Evolutionary conservation across 1,140 invertebrate genomes (phyloP), one percentile per base, ranked within the genome.

Genomic region (Drosophila tsacasi): DNA sequence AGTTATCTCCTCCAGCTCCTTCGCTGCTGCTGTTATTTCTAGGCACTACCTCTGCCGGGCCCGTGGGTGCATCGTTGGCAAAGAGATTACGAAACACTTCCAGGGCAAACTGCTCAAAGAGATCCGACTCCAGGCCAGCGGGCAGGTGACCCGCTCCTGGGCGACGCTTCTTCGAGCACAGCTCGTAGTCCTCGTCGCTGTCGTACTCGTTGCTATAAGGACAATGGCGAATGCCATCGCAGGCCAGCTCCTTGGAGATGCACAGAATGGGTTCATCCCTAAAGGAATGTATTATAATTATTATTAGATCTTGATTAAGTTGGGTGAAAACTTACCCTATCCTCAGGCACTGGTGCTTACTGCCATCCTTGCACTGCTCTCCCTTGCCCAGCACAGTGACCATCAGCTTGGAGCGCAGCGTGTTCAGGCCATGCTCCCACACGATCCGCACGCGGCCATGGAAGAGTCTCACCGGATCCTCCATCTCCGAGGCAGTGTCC

Each of bases 191-290:
- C 91, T 95, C 94, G 64, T 95, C 94, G 72, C 93, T 93, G 59
- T 87, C 93, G 30, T 93, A 93, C 59, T 93, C 92, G 66, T 94
- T 95, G 42, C 94, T 94, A 1, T 94, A 94, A 0, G 95, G 95
- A 73, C 95, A 95, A 78, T 95, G 94, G 4, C 93, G 87, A 6
- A 95, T 93, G 17, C 95, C 95, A 71, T 95, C 95, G 76, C 95
- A 95, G 10, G 94, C 93, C 52, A 95, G 92, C 73, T 95, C 94
- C 55, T 94, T 94, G 5, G 95, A 94, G 66, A 95, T 94, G 86
- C 95, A 95, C 13, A 95, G 72, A 25, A 94, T 81, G 12, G 94
- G 93, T 40, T 94, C 93, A 67, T 91, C 80, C 1, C 93, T 93
- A 21, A 0, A 32, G 44, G 17, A 12, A 13, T 15, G 47, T n/a